A percentile compares a stretch with the other conserved stretches of the same genome.
phyloP scores from a whole-genome alignment of 2,113 vertebrate species.

The Ceyx margarethae region DNA sequence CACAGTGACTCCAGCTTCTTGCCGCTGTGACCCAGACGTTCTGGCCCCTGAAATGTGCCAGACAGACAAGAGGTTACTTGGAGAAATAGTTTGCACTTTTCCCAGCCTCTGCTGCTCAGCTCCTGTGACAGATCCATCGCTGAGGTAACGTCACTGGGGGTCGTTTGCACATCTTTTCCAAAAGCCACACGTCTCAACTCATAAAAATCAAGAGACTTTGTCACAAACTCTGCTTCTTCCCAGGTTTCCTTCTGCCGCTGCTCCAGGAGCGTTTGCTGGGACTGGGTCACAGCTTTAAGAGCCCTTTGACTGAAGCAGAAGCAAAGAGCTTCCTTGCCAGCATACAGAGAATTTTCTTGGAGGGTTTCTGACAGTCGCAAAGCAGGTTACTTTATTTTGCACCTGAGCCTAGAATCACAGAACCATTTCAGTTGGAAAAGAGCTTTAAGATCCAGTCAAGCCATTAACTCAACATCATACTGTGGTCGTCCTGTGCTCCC shows the following conservation, averaged over 20 bases:
- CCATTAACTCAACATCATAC: too few relatives aligned
- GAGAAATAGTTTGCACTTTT: constrained; percentile 52
- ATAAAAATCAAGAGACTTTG: neutral
- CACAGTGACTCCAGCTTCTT: constrained; percentile 21
- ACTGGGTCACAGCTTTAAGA: neutral
- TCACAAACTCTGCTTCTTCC: neutral
- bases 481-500: neutral
- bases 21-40: constrained; percentile 47
- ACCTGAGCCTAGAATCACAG: neutral
- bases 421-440: too few relatives aligned
- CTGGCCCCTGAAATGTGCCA: constrained; percentile 60
- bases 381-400: neutral
- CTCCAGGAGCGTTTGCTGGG: neutral
- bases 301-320: neutral
- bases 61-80: constrained; percentile 56
- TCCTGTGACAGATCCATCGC: neutral
- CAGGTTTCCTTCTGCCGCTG: neutral
- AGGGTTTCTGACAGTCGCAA: neutral
- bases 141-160: constrained; percentile 31
- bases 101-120: constrained; percentile 23
- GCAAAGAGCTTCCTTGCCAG: neutral
- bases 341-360: neutral
- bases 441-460: too few relatives aligned
- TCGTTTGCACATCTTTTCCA: constrained; percentile 14
- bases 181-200: neutral